phyloP scores from a whole-genome alignment of 2,797 vertebrate genomes.

The Coregonus sp. region DNA sequence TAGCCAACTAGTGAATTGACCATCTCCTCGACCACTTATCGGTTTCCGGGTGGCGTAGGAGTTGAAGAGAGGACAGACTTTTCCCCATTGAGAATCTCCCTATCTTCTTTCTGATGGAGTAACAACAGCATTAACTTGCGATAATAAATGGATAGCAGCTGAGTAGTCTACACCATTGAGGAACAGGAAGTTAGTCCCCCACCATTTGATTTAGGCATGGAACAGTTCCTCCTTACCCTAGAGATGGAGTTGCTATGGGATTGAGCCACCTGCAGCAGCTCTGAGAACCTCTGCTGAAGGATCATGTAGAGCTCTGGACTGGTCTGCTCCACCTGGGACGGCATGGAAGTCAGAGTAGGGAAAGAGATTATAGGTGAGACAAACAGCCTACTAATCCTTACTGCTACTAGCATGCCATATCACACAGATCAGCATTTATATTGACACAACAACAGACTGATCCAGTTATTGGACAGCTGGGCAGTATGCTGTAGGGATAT shows the following conservation, averaged over 20 bases:
- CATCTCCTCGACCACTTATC: too few species aligned
- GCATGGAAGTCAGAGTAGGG: neutral
- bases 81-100: too few species aligned
- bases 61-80: too few species aligned
- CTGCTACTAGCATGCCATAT: neutral
- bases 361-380: too few species aligned
- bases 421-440: too few species aligned
- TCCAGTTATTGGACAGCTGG: neutral
- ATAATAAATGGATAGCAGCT: neutral
- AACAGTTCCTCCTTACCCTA: constrained; percentile 34
- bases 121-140: too few species aligned
- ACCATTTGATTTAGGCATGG: neutral
- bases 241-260: too few species aligned
- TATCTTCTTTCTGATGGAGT: too few species aligned
- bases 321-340: neutral
- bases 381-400: neutral
- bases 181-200: neutral
- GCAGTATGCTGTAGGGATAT: neutral
- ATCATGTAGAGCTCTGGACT: neutral
- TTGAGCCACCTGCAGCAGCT: constrained; percentile 15
- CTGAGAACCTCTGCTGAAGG: constrained; percentile 51
- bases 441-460: too few species aligned
- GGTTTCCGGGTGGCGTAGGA: too few species aligned
- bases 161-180: neutral
- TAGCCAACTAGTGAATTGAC: too few species aligned